Base-by-base conservation (phyloP, 2,888 invertebrate genomes). In the Melieria picta region DNA sequence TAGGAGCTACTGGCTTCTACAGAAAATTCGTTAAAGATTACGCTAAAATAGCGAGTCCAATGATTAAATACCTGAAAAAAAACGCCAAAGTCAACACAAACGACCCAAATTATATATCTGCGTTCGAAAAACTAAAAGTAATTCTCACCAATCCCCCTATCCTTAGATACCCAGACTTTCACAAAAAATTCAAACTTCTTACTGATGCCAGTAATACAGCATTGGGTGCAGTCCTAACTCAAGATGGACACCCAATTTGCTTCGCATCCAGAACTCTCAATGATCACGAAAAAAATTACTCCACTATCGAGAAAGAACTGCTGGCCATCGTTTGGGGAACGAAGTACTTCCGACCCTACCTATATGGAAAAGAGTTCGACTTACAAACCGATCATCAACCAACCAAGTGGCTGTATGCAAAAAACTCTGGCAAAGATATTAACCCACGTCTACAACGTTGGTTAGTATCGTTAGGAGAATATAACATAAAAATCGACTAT, bases 171-270 rank as follows among this genome's bases (percentile, higher is more conserved):
- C 56, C 63, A 52, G 46, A 69, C 7, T 63, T 62, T 13, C 7
- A 55, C 10, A 63, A 69, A 56, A 1, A 16, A 4, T 63, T 69
- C 43, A 48, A 58, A 13, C 42, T 60, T 7, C 10, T 48, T 16
- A 67, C 67, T 6, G 69, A 55, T 62, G 61, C 69, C 4, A 55
- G 55, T 7, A 46, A 69, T 61, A 56, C 7, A 45, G 62, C 69
- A n/a, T 11, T 69, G 7, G 69, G 61, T 4, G 69, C 62, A 4
- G 67, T 67, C 3, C 42, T 67, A 42, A 48, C 67, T 5, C 62
- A 68, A 61, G 16, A 55, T 7, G 68, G 55, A 2, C 67, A 60
- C 58, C 60, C 52, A 62, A 13, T 55, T 4, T 48, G 57, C 7
- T 61, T 13, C 7, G 55, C 46, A 9, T 55, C 55, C 3, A 30